phyloP scores from a whole-genome alignment of 2,888 invertebrate genomes.

The Branchellion lobata region DNA sequence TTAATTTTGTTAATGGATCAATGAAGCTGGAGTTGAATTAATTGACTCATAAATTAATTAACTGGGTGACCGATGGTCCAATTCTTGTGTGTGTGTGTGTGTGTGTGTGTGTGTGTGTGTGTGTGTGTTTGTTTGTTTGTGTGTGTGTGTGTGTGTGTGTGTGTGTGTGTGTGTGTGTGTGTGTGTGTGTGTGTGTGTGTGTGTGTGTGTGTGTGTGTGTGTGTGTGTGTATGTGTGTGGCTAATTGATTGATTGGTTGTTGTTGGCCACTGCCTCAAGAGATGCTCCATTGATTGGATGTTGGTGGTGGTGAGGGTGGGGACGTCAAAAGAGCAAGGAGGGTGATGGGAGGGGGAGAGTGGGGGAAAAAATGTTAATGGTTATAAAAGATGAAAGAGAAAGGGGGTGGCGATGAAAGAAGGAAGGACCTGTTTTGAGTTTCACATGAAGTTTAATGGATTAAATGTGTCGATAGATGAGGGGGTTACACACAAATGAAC shows the following conservation, averaged over 20 bases:
- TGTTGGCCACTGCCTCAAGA: no score
- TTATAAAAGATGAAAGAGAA: no score
- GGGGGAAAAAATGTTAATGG: no score
- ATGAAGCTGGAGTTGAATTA: background rate
- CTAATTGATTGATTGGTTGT: background rate
- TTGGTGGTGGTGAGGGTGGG: no score
- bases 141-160: conserved; percentile 16
- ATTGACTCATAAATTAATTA: conserved; percentile 1
- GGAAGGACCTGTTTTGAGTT: no score
- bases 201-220: background rate
- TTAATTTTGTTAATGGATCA: background rate
- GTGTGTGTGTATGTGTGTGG: background rate
- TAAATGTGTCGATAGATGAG: no score
- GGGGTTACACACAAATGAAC: no score
- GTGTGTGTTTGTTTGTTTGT: background rate
- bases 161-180: background rate
- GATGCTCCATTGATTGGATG: no score
- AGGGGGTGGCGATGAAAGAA: no score
- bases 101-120: conserved; percentile 8
- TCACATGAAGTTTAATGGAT: no score
- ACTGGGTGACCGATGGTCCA: background rate
- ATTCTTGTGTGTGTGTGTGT: background rate
- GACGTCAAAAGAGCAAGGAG: no score
- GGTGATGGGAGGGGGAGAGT: no score
- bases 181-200: conserved; percentile 11